Base-by-base conservation (phyloP, 2,113 vertebrate genomes). In the Procavia capensis region DNA sequence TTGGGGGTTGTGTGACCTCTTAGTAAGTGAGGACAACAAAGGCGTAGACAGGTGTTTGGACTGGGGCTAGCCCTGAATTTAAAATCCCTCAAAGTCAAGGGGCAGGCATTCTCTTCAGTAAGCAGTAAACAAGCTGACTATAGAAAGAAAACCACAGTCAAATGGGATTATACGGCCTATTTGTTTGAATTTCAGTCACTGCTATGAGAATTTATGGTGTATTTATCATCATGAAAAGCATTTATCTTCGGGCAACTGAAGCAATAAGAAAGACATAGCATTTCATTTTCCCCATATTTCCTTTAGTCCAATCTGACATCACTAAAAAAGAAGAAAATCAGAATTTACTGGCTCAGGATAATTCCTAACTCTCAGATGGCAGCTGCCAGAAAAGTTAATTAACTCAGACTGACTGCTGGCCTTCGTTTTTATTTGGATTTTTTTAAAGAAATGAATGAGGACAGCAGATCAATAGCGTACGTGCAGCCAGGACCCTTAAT, bases 261-360 rank as follows among this genome's bases (percentile, higher is more conserved):
- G 87, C 95, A 94, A 79, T 91, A 93, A 96, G 85, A 92, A 95
- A 90, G 66, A 57, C 80, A 0, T 76, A 92, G 72, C 82, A 89
- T 95, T 91, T 95, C 74, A 95, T 88, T 92, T 88, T 92, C 86
- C 72, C 50, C 81, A 82, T 85, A 80, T 74, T 82, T 93, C 96
- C 90, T 95, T 95, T 97, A 92, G 96, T 97, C 82, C 80, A 92
- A 96, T 95, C 75, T 88, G 96, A 96, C 85, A 94, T 59, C 50
- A 74, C 83, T 2, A 22, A 8, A 36, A 14, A n/a, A 64, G 59
- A 87, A 91, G 92, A 85, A 43, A 95, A 90, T 84, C 80, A 34
- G 85, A 82, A 97, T 93, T 95, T 93, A 93, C 66, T 61, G 92
- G 90, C 95, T 95, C 87, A n/a, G 39, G 72, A 81, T 93, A 93